Evolutionary conservation across 30 jellyfish, hydroid and myxozoan genomes (phyloP), one percentile per base, ranked within the genome.

Genomic region (Hydractinia symbiolongicarpus): DNA sequence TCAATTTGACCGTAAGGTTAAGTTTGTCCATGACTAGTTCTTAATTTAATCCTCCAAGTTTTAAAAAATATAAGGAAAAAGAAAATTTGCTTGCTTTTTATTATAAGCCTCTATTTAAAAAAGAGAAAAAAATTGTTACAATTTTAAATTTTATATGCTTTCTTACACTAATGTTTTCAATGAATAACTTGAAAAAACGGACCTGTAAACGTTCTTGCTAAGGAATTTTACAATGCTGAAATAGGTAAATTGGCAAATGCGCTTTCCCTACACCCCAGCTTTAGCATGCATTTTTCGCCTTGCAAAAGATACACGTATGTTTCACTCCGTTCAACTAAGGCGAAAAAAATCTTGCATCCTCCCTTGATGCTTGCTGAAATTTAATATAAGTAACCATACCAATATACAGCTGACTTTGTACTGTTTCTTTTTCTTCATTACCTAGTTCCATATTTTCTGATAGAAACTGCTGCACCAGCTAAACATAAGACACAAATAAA

Each of bases 401-500:
- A 73, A 85, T 79, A 72, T 85, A 85, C 11, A 85, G 75, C 61
- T 85, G 94, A 73, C 86, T 78, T 58, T 85, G 88, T 8, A 76
- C 57, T 5, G 86, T 85, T 19, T 85, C 94, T 50, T 66, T 40
- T 6, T 79, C 81, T 70, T 72, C 83, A 21, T 56, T 72, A 5
- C 87, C 87, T 54, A 85, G 80, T 61, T 54, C 75, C n/a, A 85
- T 55, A 77, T 79, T 68, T 68, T 85, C 94, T 5, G 88, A 51
- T 83, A 85, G 44, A 53, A 85, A 85, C 79, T 58, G 81, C 79
- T 85, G 88, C 5, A 85, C 94, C n/a, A 85, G 88, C 94, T 85
- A 49, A 5, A 85, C 67, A 21, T n/a, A 54, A n/a, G 61, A 56
- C 14, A 7, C 30, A 9, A 76, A 21, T 14, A 15, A 50, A 7